Base-by-base conservation (phyloP, 2,888 invertebrate genomes). In the Callyntrura sp. region DNA sequence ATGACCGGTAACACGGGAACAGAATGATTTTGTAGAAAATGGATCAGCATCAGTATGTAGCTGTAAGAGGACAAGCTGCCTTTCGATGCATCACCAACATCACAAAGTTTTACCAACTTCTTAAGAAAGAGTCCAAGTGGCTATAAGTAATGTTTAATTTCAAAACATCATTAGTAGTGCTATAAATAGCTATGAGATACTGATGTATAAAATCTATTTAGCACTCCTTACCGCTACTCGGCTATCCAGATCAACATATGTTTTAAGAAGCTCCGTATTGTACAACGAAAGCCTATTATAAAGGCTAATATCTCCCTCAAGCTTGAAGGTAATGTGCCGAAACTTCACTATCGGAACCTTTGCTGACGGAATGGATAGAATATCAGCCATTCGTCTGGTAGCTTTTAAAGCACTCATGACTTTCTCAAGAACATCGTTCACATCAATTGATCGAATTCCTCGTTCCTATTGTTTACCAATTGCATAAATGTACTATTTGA, bases 281-380 rank as follows among this genome's bases (percentile, higher is more conserved):
- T 95, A 94, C 91, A 95, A 94, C 1, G 96, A 96, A 92, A 96
- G 94, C 17, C 94, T 95, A 93, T 96, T 96, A 93, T 96, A 96
- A 76, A 96, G 94, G 92, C 96, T 95, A 83, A 96, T 95, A 93
- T 96, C 96, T n/a, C 95, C 96, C 91, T 96, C 96, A 51, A 96
- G 93, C 20, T 93, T 93, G 8, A 94, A 94, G 12, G 93, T 91
- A 6, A 94, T 91, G 91, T 95, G 95, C 14, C 93, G 94, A 94
- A 96, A 96, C 94, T 96, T 96, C 45, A 96, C 95, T 90, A 96
- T 96, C 4, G 96, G 96, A 28, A 96, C 96, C 94, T 96, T 96
- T 43, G 96, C 96, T 17, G 95, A 95, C 5, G 95, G 94, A 76
- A 96, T 95, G 6, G 95, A 94, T 78, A 95, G 65, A 35, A 93